Evolutionary conservation across 2,113 vertebrate species (phyloP), one percentile per base, ranked within the genome.

Genomic region (Sphaerodactylus townsendi): DNA sequence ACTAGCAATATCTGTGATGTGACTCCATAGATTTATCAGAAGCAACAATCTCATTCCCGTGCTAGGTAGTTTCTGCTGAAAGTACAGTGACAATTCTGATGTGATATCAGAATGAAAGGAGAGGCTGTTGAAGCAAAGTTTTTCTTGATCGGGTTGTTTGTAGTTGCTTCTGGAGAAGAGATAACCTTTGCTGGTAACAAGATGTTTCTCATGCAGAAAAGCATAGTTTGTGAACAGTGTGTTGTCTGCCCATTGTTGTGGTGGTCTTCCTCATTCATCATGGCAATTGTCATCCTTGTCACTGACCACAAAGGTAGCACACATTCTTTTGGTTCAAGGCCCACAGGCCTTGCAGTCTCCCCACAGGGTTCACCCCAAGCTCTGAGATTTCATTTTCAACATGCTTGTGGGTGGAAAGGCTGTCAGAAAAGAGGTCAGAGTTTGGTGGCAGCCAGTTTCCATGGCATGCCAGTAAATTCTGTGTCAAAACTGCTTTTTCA

Each of bases 381-480:
- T 69, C 53, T 35, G 56, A 65, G 21, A 79, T 72, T 85, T 85
- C 41, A 21, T 72, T 64, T 85, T 72, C 76, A 37, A 56, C 75
- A 85, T 64, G 56, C 76, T 79, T 79, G 83, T 85, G 53, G 83
- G 68, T 85, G 56, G 83, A 79, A 85, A 79, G 53, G 33, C 77
- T 64, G 76, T 79, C 75, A 65, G 68, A 56, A 85, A 85, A 72
- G 83, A 85, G 83, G 76, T 79, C 83, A 85, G 68, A 48, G 83
- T 64, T 72, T 85, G 83, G 83, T 85, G 83, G 83, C 76, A 79
- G 83, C 83, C 83, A 85, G 83, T 85, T 79, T 85, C 44, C 66
- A 79, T 72, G 83, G 77, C 76, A 64, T 64, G 83, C 66, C 76
- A 79, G 76, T 79, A 72, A 79, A 79, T 85, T 85, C 76, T 72